phyloP scores from a whole-genome alignment of 2,797 vertebrate species.

The Margarornis squamiger region DNA sequence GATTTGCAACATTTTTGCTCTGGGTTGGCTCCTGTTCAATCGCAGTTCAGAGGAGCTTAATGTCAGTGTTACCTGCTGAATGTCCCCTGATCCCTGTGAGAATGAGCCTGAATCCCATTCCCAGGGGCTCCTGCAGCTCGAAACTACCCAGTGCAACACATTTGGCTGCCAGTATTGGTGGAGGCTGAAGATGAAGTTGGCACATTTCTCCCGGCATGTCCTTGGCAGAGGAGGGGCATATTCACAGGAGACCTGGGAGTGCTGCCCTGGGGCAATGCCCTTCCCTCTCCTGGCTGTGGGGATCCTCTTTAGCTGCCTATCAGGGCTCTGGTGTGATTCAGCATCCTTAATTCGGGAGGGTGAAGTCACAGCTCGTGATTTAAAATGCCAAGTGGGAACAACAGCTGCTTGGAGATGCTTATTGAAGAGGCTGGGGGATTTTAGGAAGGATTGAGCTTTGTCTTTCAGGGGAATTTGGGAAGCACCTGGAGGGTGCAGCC shows the following conservation, averaged over 20 bases:
- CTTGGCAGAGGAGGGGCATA: neutral
- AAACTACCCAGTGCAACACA: neutral
- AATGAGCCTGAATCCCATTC: conserved; percentile 30
- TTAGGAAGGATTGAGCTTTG: neutral
- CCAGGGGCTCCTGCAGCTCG: conserved; percentile 34
- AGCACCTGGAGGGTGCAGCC: neutral
- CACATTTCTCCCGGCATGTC: neutral
- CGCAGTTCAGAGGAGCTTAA: conserved; percentile 30
- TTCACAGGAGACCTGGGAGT: neutral
- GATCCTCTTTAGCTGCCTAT: neutral
- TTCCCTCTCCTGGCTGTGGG: neutral
- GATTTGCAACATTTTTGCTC: conserved; percentile 20
- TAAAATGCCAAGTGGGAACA: neutral
- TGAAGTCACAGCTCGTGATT: neutral
- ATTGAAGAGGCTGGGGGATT: neutral
- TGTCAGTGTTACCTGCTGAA: conserved; percentile 61
- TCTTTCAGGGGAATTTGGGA: neutral
- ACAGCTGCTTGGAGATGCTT: neutral
- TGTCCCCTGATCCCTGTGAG: conserved; percentile 57
- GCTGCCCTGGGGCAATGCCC: neutral
- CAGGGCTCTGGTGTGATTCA: neutral
- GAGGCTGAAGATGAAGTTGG: conserved; percentile 8
- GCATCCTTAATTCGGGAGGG: neutral
- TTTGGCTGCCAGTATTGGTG: neutral
- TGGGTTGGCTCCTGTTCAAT: conserved; percentile 9